Evolutionary conservation across 2,888 invertebrate genomes (phyloP).

Genomic region (Latheticus oryzae): DNA sequence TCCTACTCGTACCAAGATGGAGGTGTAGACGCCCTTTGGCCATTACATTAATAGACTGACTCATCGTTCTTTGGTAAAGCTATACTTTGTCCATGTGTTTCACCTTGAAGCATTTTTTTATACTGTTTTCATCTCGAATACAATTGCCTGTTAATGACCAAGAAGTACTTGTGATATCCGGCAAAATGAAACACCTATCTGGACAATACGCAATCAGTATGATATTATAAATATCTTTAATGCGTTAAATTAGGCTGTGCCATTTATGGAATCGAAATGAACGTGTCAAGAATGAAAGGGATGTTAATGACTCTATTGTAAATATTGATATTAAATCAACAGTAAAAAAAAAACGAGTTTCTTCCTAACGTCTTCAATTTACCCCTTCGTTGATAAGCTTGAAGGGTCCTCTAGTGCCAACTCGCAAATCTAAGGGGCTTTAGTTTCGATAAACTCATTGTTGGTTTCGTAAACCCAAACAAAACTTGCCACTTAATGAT

Average conservation of each 20-base stretch:
- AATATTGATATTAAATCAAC: slow-evolving; percentile 38
- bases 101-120: slow-evolving; percentile 1
- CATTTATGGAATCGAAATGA: slow-evolving; percentile 39
- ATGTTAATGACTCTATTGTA: slow-evolving; percentile 37
- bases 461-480: slow-evolving; percentile 53
- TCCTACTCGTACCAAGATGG: slow-evolving; percentile 25
- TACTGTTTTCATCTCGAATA: slow-evolving; percentile 6
- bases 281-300: slow-evolving; percentile 38
- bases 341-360: slow-evolving; percentile 38
- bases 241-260: slow-evolving; percentile 40
- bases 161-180: slow-evolving; percentile 4
- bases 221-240: slow-evolving; percentile 33
- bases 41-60: slow-evolving; percentile 37
- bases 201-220: slow-evolving; percentile 35
- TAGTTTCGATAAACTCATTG: slow-evolving; percentile 53
- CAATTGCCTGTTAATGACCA: slow-evolving; percentile 5
- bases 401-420: slow-evolving; percentile 38
- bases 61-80: slow-evolving; percentile 11
- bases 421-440: slow-evolving; percentile 43
- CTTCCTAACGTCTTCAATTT: slow-evolving; percentile 46
- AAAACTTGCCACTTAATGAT: slow-evolving; percentile 57
- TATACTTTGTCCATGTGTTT: slow-evolving; percentile 1
- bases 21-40: slow-evolving; percentile 29
- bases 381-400: slow-evolving; percentile 43
- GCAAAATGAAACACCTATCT: slow-evolving; percentile 10